These are phyloP conservation scores for Aplidium turbinatum DNA, from an alignment of 23 tunicate genomes.

Conservation along the genomic window DNA sequence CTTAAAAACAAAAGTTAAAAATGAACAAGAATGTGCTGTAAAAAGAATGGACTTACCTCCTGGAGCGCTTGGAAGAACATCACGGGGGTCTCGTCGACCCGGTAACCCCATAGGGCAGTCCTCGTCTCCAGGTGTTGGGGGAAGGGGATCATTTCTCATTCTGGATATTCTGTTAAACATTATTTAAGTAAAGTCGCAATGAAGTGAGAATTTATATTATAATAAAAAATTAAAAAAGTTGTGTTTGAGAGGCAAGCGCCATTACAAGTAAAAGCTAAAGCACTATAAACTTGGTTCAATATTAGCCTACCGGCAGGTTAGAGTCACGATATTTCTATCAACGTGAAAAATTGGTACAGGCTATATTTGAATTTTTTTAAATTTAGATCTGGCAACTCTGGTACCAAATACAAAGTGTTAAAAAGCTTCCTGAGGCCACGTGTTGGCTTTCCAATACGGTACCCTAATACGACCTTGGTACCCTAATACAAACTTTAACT, in stretches of 20 bases:
- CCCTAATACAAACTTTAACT: too few relatives aligned
- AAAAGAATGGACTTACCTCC: constrained; percentile 18
- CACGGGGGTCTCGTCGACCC: constrained; percentile 77
- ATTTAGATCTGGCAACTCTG: too few relatives aligned
- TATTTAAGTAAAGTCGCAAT: background rate
- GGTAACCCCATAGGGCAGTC: constrained; percentile 31
- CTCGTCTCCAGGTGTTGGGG: constrained; percentile 43
- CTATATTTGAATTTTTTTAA: too few relatives aligned
- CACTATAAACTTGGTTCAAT: background rate
- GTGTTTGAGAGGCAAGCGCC: background rate
- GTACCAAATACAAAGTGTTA: too few relatives aligned
- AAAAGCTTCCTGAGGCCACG: too few relatives aligned
- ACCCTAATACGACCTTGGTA: too few relatives aligned
- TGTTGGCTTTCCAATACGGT: too few relatives aligned
- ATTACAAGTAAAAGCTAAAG: background rate
- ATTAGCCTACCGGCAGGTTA: too few relatives aligned
- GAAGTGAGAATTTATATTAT: background rate
- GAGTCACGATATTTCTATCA: background rate
- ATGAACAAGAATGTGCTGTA: too few relatives aligned
- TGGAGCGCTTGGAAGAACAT: constrained; percentile 65
- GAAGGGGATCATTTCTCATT: constrained; percentile 68
- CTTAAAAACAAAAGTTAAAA: too few relatives aligned
- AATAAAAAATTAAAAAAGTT: background rate
- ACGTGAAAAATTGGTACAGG: background rate
- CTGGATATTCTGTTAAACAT: constrained; percentile 50